phyloP scores from a whole-genome alignment of 2,888 invertebrate species.

The Melieria omissa region DNA sequence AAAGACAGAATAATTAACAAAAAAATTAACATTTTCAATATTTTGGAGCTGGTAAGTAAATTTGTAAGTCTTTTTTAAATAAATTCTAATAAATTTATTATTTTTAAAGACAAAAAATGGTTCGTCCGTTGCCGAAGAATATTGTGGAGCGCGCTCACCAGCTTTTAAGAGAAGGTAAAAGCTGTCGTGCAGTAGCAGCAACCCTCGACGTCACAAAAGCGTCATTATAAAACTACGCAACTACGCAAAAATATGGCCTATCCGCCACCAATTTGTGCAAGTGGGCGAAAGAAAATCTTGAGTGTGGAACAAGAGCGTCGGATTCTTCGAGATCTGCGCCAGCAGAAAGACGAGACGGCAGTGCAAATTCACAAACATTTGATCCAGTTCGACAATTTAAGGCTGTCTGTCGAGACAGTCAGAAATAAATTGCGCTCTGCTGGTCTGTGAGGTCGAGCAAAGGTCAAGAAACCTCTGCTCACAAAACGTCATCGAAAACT shows the following conservation, averaged over 20 bases:
- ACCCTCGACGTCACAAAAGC: not conserved
- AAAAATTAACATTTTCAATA: no score
- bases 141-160: no score
- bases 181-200: not conserved
- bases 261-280: conserved; percentile 2
- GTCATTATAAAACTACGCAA: not conserved
- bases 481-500: conserved; percentile 6
- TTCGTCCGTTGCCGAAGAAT: no score
- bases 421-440: conserved; percentile 6
- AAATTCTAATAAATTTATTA: no score
- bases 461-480: conserved; percentile 15
- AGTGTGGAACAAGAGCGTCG: not conserved
- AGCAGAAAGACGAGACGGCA: not conserved
- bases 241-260: not conserved
- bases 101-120: no score
- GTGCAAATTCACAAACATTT: conserved; percentile 7
- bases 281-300: conserved; percentile 10
- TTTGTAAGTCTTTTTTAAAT: no score
- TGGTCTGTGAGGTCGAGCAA: conserved; percentile 7
- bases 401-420: not conserved
- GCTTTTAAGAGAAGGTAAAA: not conserved
- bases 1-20: no score
- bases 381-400: conserved; percentile 3
- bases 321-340: conserved; percentile 11
- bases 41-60: no score